Evolutionary conservation across 92 coral and sea anemone genomes (phyloP), one percentile per base, ranked within the genome.

Genomic region (Ricordea florida): DNA sequence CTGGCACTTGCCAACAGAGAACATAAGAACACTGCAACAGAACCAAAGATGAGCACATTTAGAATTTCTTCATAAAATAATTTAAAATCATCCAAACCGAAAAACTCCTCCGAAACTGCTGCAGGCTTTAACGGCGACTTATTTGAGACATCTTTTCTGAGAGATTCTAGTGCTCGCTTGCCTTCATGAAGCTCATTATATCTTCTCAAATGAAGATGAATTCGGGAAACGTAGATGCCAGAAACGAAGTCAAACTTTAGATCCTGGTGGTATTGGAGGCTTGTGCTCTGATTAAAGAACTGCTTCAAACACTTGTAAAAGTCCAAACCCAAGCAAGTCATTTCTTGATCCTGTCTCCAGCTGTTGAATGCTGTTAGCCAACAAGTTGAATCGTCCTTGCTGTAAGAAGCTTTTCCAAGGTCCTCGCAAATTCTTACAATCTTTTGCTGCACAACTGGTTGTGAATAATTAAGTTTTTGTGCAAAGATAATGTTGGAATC

Each of bases 171-270:
- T 0, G 58, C 31, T 9, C 15, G 6, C n/a, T 34, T 66, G 46
- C 49, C 45, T 47, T 31, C 46, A 7, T 49, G 23, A 21, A 46
- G 2, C n/a, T 25, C 3, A 33, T 48, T 50, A 13, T 46, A 22
- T 8, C 14, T 5, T 0, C 2, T 1, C 64, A 61, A 38, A 20
- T 49, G 35, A 6, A 87, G 18, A 62, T 75, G 88, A 15, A 81
- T 4, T 11, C 87, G 87, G 18, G 88, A 74, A 9, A 70, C 74
- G 10, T 41, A 8, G 14, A 75, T 71, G n/a, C n/a, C n/a, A n/a
- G n/a, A n/a, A n/a, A n/a, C n/a, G n/a, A n/a, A n/a, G n/a, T n/a
- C n/a, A n/a, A n/a, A n/a, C n/a, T n/a, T n/a, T n/a, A n/a, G n/a
- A n/a, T n/a, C n/a, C n/a, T n/a, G n/a, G n/a, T n/a, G n/a, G n/a